Conservation (phyloP, 2,113 vertebrate species). For the Ctenodactylus gundi region DNA sequence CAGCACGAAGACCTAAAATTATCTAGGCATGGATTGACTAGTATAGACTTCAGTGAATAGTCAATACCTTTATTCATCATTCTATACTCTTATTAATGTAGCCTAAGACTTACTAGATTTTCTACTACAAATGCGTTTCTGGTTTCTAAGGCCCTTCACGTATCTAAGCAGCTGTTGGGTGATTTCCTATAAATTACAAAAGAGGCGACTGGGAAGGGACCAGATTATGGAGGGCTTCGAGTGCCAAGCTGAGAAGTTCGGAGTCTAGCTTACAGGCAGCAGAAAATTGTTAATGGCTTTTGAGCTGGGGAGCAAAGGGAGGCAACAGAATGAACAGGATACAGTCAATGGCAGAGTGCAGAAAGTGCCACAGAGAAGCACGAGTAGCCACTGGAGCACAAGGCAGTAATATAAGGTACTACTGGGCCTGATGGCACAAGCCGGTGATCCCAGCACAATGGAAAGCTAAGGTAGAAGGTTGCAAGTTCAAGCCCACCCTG, state of each 20-base stretch:
- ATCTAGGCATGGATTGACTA: background rate
- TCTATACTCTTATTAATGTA: background rate
- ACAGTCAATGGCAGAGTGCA: background rate
- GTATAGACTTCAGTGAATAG: background rate
- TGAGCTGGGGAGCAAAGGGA: background rate
- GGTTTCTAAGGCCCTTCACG: background rate
- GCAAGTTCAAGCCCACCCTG: too few species aligned
- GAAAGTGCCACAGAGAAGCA: background rate
- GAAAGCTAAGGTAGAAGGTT: too few species aligned
- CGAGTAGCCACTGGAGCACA: background rate
- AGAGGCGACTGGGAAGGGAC: background rate
- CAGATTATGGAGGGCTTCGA: background rate
- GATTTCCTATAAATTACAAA: conserved; percentile 13
- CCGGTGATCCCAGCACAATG: too few species aligned
- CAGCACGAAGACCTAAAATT: background rate
- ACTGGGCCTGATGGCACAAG: too few species aligned
- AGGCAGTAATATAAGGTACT: background rate
- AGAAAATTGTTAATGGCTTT: background rate
- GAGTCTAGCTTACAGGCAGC: background rate
- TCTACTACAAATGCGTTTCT: background rate
- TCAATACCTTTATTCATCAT: background rate
- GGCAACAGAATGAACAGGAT: conserved; percentile 16
- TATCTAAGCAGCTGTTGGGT: background rate
- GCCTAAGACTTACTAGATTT: background rate
- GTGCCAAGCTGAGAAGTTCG: background rate